Evolutionary conservation across 64 coral and sea anemone genomes (phyloP).

Genomic region (Montipora efflorescens): DNA sequence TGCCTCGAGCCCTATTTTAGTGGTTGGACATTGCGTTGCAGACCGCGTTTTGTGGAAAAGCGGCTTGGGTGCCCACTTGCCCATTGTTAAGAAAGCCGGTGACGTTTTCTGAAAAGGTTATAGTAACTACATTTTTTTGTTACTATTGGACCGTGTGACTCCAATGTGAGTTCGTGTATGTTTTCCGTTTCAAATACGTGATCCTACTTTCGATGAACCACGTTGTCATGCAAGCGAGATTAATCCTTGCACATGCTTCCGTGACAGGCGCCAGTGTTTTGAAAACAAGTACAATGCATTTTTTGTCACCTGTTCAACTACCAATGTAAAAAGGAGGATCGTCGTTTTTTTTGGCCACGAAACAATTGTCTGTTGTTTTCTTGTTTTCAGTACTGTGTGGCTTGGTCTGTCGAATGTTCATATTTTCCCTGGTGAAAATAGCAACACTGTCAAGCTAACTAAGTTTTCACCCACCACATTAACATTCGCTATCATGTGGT

Average conservation of each 20-base stretch:
- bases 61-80: background rate
- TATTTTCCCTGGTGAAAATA: constrained; percentile 28
- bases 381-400: background rate
- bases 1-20: background rate
- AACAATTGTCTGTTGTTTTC: constrained; percentile 1
- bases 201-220: background rate
- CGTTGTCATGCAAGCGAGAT: background rate
- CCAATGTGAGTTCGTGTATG: background rate
- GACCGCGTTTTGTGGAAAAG: background rate
- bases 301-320: constrained; percentile 1
- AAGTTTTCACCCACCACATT: background rate
- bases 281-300: constrained; percentile 28
- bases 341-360: background rate
- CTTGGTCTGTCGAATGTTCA: background rate
- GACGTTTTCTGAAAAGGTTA: background rate
- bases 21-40: background rate
- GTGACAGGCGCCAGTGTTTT: background rate
- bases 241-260: background rate
- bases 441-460: no score
- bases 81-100: background rate
- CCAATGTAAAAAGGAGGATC: background rate
- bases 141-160: background rate
- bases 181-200: background rate
- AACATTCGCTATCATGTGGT: background rate
- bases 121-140: background rate